phyloP scores from a whole-genome alignment of 92 coral and sea anemone species.

The Umimayanthus kanabou region DNA sequence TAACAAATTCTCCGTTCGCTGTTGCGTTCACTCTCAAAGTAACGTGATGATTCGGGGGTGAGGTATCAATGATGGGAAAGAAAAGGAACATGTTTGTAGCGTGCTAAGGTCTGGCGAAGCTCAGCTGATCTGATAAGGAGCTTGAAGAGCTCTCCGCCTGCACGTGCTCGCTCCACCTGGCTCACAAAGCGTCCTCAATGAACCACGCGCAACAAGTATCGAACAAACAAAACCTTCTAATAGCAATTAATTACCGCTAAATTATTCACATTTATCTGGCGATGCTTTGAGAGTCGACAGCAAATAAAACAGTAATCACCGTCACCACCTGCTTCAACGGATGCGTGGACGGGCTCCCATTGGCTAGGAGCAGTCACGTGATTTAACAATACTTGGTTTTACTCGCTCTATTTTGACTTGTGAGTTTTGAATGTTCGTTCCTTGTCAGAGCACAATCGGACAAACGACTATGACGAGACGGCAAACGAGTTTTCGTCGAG shows the following conservation, averaged over 20 bases:
- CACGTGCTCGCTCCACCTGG: conserved; percentile 90
- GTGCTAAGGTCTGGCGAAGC: conserved; percentile 9
- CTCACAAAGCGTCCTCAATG: conserved; percentile 66
- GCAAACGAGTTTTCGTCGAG: conserved; percentile 55
- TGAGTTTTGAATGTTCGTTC: conserved; percentile 88
- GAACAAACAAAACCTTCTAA: conserved; percentile 74
- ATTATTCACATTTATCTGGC: conserved; percentile 77
- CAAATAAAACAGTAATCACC: conserved; percentile 62
- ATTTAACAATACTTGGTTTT: conserved; percentile 56
- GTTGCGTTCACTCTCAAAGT: neutral
- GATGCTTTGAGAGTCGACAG: conserved; percentile 60
- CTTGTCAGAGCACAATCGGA: conserved; percentile 65
- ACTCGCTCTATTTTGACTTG: conserved; percentile 72
- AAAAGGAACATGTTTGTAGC: conserved; percentile 2
- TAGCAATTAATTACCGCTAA: conserved; percentile 81
- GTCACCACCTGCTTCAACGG: conserved; percentile 73
- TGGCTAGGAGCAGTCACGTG: conserved; percentile 78
- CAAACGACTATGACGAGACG: conserved; percentile 71
- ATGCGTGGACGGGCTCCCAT: conserved; percentile 50
- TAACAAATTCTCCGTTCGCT: neutral
- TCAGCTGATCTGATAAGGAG: conserved; percentile 32
- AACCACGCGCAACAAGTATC: conserved; percentile 88
- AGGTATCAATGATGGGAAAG: neutral
- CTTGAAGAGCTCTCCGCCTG: conserved; percentile 23
- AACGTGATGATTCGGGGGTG: neutral